Conservation (phyloP, 2,797 vertebrate species). For the Pygocentrus nattereri region DNA sequence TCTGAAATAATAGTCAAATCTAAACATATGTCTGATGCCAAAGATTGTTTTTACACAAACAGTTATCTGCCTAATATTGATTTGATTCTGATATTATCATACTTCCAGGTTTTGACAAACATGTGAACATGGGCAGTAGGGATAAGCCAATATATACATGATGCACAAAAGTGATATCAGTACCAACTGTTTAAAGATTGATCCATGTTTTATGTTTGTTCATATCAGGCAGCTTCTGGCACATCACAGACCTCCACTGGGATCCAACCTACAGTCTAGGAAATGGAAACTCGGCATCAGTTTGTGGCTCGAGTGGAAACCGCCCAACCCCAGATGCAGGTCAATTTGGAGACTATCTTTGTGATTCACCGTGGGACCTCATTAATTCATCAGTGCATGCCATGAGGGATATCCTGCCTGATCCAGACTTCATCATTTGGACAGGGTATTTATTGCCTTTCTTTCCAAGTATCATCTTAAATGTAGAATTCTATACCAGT, state of each 20-base stretch:
- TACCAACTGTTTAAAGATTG: no score
- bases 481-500: background rate
- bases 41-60: no score
- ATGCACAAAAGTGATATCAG: background rate
- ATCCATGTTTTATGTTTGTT: slow-evolving; percentile 10
- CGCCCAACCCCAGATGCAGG: slow-evolving; percentile 78
- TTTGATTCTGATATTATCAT: no score
- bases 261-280: slow-evolving; percentile 83
- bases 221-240: slow-evolving; percentile 88
- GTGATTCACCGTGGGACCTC: slow-evolving; percentile 89
- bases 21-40: no score
- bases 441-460: slow-evolving; percentile 82
- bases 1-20: no score
- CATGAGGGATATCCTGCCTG: slow-evolving; percentile 83
- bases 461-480: background rate
- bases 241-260: slow-evolving; percentile 92
- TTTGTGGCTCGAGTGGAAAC: slow-evolving; percentile 85
- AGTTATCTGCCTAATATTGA: no score
- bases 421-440: slow-evolving; percentile 94
- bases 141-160: no score
- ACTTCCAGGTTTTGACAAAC: no score
- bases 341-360: slow-evolving; percentile 86
- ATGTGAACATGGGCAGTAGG: no score
- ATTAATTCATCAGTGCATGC: slow-evolving; percentile 84
- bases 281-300: slow-evolving; percentile 64